Base-by-base conservation (phyloP, 2,113 vertebrate genomes). In the Mola mola region DNA sequence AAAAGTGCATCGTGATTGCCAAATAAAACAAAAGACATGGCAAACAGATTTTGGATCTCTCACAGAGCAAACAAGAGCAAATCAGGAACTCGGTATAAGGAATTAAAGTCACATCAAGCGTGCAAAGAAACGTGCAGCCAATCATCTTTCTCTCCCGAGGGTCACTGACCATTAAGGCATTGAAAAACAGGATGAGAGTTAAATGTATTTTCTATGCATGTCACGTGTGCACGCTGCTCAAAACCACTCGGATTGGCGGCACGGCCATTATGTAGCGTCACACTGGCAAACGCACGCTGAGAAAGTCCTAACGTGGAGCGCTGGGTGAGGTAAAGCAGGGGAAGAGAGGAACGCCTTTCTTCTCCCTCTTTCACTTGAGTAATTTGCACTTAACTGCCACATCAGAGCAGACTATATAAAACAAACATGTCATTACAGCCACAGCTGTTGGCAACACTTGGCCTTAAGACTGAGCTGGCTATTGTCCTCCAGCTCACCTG, bases 321-420 rank as follows among this genome's bases (percentile, higher is more conserved):
- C 40, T 26, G 46, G 25, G 20, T 28, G 64, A 66, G 58, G 52
- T 53, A 40, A 33, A 16, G 28, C n/a, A 12, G 2, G 19, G 20
- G 12, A 11, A 15, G 42, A 59, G 51, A 41, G 16, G 34, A 51
- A 42, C 19, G 71, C 26, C 26, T 42, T 64, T 66, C 11, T 69
- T 60, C 69, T 78, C 43, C 52, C 51, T 75, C 75, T 77, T 75
- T 78, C 49, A 72, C 77, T 72, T 56, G 79, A 89, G 81, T 63
- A 62, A 89, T 81, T 89, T 93, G 88, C 85, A 79, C 88, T 90
- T 90, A 87, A 90, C 57, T 87, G 87, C 87, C 90, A 91, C 90
- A 89, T 89, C 87, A 91, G 85, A 87, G 78, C 68, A 33, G 72
- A 85, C 67, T 66, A 82, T 72, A 59, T 36, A 79, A 91, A 89